phyloP scores from a whole-genome alignment of 2,797 vertebrate species.

The Coluber constrictor region DNA sequence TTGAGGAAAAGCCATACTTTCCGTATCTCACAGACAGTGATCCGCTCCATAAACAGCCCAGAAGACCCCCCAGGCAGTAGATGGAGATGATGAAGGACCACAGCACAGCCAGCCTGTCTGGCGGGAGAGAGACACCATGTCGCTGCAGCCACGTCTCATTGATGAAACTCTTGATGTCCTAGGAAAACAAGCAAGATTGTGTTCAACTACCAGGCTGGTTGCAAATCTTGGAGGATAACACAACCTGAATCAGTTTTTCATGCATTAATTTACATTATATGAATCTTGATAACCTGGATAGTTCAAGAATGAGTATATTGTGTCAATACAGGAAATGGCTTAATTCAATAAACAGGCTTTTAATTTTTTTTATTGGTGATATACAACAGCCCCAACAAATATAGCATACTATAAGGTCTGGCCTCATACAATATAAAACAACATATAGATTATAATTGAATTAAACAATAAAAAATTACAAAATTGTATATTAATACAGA shows the following conservation, averaged over 20 bases:
- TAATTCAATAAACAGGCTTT: background rate
- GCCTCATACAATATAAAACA: background rate
- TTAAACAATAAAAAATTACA: too few species aligned
- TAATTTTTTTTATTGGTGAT: background rate
- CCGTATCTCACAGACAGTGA: slow-evolving; percentile 79
- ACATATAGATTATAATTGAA: too few species aligned
- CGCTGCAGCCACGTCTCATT: slow-evolving; percentile 81
- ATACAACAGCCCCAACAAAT: background rate
- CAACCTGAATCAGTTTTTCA: background rate
- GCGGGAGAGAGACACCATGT: slow-evolving; percentile 70
- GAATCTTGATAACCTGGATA: background rate
- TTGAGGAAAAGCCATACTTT: slow-evolving; percentile 75
- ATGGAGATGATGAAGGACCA: slow-evolving; percentile 86
- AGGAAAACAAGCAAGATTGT: background rate
- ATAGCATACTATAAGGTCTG: background rate
- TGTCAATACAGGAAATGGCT: background rate
- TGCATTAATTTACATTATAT: background rate
- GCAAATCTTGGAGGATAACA: background rate
- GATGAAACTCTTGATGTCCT: slow-evolving; percentile 86
- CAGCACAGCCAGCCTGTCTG: slow-evolving; percentile 76
- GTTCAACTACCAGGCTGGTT: background rate
- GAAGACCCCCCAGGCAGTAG: slow-evolving; percentile 83
- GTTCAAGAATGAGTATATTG: background rate
- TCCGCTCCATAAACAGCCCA: slow-evolving; percentile 81
- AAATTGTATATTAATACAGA: too few species aligned